These are phyloP conservation scores for Montipora sp. DNA, from an alignment of 64 coral and sea anemone species.

Conservation along the genomic window DNA sequence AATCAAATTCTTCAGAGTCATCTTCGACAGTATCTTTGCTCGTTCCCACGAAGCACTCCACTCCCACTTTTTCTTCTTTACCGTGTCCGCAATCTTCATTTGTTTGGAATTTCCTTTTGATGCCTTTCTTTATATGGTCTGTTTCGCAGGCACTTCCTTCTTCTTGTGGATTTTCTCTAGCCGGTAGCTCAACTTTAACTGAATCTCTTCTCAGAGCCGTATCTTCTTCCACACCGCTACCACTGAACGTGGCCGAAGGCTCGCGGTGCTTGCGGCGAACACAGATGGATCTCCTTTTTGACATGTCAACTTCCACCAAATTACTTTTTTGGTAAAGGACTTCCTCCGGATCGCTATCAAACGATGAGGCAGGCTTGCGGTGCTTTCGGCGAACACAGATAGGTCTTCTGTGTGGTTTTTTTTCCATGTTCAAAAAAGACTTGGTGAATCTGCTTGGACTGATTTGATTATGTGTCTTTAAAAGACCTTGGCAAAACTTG, in stretches of 20 bases:
- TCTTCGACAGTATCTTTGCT: neutral
- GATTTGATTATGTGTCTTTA: neutral
- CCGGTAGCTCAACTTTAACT: neutral
- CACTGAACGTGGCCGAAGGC: too few species aligned
- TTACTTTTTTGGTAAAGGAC: neutral
- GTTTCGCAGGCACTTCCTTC: neutral
- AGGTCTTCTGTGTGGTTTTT: conserved; percentile 3
- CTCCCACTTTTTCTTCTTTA: neutral
- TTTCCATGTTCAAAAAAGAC: neutral
- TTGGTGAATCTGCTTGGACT: neutral
- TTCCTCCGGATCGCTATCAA: neutral
- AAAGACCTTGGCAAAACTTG: neutral
- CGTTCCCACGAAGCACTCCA: neutral
- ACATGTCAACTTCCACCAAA: neutral
- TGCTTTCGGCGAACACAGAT: conserved; percentile 7
- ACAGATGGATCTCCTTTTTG: neutral
- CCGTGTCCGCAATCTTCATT: neutral
- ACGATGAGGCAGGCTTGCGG: neutral
- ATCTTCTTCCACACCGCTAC: neutral
- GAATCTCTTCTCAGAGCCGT: conserved; percentile 23
- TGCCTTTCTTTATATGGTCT: neutral
- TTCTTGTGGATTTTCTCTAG: neutral
- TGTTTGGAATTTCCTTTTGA: conserved; percentile 1
- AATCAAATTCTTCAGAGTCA: neutral
- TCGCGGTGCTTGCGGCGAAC: neutral